Evolutionary conservation across 2,888 invertebrate genomes (phyloP), one percentile per base, ranked within the genome.

Genomic region (Norana najaformis): DNA sequence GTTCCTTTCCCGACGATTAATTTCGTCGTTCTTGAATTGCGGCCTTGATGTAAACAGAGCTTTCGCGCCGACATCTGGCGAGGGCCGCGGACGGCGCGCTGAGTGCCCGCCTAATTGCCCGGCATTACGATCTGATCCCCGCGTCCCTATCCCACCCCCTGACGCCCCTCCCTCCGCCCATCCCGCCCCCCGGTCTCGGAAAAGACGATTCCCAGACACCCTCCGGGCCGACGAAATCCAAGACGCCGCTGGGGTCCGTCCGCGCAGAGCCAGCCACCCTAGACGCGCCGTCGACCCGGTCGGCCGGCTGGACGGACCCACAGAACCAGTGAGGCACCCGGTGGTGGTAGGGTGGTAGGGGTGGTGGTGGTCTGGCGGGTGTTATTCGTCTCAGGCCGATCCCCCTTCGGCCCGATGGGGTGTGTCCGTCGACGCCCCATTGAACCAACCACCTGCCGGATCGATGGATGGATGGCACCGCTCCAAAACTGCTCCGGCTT

Each of bases 331-430:
- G 47, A 69, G 69, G 69, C n/a, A 69, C 30, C 69, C 30, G 13
- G 69, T 6, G 69, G 69, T 69, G 69, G n/a, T 69, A 13, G 69
- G 69, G 20, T 14, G 23, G 23, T 47, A 23, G 47, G 47, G 69
- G n/a, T 69, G 69, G 69, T n/a, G 69, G n/a, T 69, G 69, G 69
- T 69, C 69, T 69, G 69, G 69, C 69, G 69, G 69, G 69, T 69
- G 69, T 69, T 69, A 69, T 11, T 69, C 69, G 69, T 69, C 69
- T 30, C 11, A 69, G 69, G 69, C 69, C 69, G 69, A 69, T 30
- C 69, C 69, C 47, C 69, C 69, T 69, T 69, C 69, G n/a, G 69
- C 69, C 69, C 8, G n/a, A n/a, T 69, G 69, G 69, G 69, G 69
- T 69, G 11, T n/a, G 69, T 69, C 69, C n/a, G 69, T 69, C 69